Evolutionary conservation across 2,113 vertebrate species (phyloP).

Genomic region (Rhinichthys klamathensis): DNA sequence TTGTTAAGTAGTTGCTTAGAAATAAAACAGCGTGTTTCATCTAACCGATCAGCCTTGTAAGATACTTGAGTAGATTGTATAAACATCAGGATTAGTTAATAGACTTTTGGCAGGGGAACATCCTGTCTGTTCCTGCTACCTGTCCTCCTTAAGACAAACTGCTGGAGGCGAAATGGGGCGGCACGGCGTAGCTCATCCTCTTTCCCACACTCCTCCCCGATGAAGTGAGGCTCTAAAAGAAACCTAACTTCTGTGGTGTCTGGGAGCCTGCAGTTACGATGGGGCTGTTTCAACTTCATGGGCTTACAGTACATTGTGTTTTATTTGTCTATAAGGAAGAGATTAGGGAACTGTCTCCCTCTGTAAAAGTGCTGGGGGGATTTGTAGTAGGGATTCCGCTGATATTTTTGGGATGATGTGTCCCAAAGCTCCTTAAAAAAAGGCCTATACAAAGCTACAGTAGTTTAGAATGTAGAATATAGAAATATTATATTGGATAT

Average conservation of each 20-base stretch:
- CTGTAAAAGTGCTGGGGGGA: conserved; percentile 34
- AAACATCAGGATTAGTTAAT: conserved; percentile 76
- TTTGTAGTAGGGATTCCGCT: conserved; percentile 12
- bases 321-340: conserved; percentile 49
- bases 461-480: neutral
- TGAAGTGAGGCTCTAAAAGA: conserved; percentile 17
- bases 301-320: conserved; percentile 41
- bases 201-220: conserved; percentile 9
- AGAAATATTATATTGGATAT: neutral
- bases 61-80: conserved; percentile 69
- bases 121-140: conserved; percentile 55
- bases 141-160: conserved; percentile 52
- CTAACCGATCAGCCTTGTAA: conserved; percentile 68
- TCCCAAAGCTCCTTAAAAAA: neutral
- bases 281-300: conserved; percentile 46
- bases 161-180: conserved; percentile 13
- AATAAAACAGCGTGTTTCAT: conserved; percentile 64
- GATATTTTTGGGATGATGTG: conserved; percentile 15
- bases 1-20: conserved; percentile 69
- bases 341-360: conserved; percentile 23
- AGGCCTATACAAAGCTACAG: neutral
- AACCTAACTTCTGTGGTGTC: conserved; percentile 27
- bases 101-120: conserved; percentile 65
- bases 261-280: conserved; percentile 37
- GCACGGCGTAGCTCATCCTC: conserved; percentile 37